Conservation (phyloP, 2,113 vertebrate species). For the Saccopteryx bilineata region DNA sequence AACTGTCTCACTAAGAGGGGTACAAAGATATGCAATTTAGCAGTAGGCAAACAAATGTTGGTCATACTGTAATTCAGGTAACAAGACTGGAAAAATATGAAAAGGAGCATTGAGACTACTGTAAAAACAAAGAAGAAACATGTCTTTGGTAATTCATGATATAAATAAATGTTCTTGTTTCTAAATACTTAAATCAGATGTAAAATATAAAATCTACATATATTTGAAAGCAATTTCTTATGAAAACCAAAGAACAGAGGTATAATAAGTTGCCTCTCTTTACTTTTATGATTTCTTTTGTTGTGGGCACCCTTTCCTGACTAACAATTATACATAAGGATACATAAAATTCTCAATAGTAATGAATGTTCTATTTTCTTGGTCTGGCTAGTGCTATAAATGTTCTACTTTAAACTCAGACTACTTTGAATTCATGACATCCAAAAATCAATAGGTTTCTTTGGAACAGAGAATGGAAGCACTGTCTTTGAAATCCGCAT, state of each 20-base stretch:
- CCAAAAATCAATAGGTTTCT: not conserved
- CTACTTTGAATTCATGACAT: conserved; percentile 12
- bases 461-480: conserved; percentile 10
- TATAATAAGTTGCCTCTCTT: not conserved
- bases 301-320: not conserved
- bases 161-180: not conserved
- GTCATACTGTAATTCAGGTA: not conserved
- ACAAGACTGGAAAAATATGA: not conserved
- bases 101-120: not conserved
- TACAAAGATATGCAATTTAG: not conserved
- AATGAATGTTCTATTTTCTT: not conserved
- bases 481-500: conserved; percentile 40
- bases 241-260: not conserved
- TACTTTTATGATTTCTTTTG: not conserved
- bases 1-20: not conserved
- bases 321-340: not conserved
- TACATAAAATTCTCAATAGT: conserved; percentile 22
- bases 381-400: not conserved
- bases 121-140: not conserved
- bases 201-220: not conserved
- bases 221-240: not conserved
- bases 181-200: not conserved
- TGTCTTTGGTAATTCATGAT: not conserved
- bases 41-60: not conserved
- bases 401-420: conserved; percentile 58